phyloP scores from a whole-genome alignment of 2,797 vertebrate genomes.

The Chelidonichthys spinosus region DNA sequence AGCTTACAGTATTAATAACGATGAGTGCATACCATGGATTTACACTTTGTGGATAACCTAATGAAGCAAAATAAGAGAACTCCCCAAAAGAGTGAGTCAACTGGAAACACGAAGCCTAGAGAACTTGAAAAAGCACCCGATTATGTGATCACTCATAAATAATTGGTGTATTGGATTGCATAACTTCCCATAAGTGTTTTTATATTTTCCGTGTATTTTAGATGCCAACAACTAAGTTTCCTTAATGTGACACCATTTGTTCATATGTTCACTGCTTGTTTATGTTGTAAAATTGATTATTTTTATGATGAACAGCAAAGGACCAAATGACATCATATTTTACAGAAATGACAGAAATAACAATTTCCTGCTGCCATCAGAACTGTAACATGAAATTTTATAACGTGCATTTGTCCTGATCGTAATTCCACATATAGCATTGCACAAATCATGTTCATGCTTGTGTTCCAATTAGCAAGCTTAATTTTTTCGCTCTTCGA shows the following conservation, averaged over 20 bases:
- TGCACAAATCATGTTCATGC: conserved; percentile 7
- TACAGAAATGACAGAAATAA: background rate
- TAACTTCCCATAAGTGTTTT: background rate
- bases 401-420: background rate
- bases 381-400: background rate
- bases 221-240: background rate
- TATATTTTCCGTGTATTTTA: background rate
- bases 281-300: background rate
- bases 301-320: background rate
- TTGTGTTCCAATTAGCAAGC: conserved; percentile 20
- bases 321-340: background rate
- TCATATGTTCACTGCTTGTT: background rate
- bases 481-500: conserved; percentile 6
- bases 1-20: conserved; percentile 13
- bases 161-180: background rate
- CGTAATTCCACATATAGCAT: background rate
- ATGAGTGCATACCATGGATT: conserved; percentile 1
- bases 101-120: conserved; percentile 3
- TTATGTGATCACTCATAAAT: background rate
- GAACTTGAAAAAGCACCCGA: background rate
- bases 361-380: background rate
- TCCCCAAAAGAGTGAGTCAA: conserved; percentile 8
- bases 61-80: conserved; percentile 19
- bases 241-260: background rate
- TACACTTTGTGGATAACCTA: conserved; percentile 23